phyloP scores from a whole-genome alignment of 2,113 vertebrate species.

The Prinia subflava region DNA sequence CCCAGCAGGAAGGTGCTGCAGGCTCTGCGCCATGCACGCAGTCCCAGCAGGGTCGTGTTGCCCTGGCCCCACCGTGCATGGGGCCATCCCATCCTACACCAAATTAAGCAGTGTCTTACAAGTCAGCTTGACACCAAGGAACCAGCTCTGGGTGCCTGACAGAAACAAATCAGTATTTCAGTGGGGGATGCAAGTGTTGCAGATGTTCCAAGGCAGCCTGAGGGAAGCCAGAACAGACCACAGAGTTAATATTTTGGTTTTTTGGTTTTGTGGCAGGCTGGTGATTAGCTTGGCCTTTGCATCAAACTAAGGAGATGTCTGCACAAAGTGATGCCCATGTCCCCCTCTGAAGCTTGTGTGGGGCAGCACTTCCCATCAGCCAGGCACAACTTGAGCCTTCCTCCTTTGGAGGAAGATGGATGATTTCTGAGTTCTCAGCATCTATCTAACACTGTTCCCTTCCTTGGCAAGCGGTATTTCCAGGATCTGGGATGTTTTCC shows the following conservation, averaged over 20 bases:
- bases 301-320: not conserved
- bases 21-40: accelerated
- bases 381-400: not conserved
- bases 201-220: not conserved
- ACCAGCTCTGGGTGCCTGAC: not conserved
- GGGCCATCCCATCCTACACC: not conserved
- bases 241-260: not conserved
- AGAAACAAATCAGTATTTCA: not conserved
- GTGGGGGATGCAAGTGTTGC: not conserved
- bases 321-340: not conserved
- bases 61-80: not conserved
- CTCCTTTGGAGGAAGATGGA: not conserved
- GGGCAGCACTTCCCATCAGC: accelerated
- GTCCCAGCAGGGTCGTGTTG: accelerated
- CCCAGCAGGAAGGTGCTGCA: not conserved
- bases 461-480: not conserved
- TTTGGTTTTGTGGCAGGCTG: not conserved
- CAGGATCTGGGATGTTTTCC: not conserved
- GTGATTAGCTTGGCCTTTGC: not conserved
- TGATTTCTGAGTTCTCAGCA: not conserved
- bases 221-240: not conserved
- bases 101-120: not conserved
- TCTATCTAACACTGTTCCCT: not conserved
- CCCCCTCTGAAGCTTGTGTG: accelerated
- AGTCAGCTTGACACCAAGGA: not conserved